phyloP scores from a whole-genome alignment of 2,888 invertebrate species.

The Philhelius pedissequus region DNA sequence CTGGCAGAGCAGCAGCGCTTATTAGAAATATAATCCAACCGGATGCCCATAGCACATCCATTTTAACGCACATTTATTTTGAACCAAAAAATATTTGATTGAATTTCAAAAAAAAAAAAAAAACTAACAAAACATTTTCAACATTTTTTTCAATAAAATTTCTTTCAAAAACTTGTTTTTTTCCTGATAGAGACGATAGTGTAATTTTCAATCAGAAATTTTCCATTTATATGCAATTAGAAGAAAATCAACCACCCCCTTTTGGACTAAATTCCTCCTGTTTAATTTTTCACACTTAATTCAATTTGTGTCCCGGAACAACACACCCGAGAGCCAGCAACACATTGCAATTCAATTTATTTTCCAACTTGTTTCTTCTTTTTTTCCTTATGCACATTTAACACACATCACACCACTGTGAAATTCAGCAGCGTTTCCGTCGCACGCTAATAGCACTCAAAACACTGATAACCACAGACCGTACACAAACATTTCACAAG shows the following conservation, averaged over 20 bases:
- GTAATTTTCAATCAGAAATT: background rate
- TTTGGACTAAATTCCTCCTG: slow-evolving; percentile 30
- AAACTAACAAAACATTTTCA: background rate
- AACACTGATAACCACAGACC: slow-evolving; percentile 41
- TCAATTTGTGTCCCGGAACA: slow-evolving; percentile 59
- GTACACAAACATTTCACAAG: slow-evolving; percentile 38
- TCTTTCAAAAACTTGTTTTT: too few relatives aligned
- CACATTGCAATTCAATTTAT: slow-evolving; percentile 62
- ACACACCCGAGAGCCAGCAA: slow-evolving; percentile 14
- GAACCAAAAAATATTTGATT: background rate
- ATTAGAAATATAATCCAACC: slow-evolving; percentile 73
- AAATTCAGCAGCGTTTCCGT: slow-evolving; percentile 30
- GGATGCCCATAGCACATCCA: slow-evolving; percentile 70
- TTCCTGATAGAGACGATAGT: too few relatives aligned
- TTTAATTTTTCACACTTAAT: slow-evolving; percentile 65
- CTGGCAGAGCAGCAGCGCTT: slow-evolving; percentile 73
- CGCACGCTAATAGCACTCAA: slow-evolving; percentile 62
- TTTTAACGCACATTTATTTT: slow-evolving; percentile 48
- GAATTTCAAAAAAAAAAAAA: background rate
- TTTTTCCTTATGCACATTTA: background rate
- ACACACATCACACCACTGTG: background rate
- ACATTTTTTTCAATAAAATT: background rate
- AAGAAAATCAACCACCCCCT: slow-evolving; percentile 24
- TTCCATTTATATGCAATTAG: slow-evolving; percentile 19
- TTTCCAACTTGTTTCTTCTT: slow-evolving; percentile 8